Percentiles rank a stretch among this genome's conserved stretches.
Evolutionary conservation across 2,113 vertebrate species (phyloP).

Genomic region (Odontophorus gujanensis): DNA sequence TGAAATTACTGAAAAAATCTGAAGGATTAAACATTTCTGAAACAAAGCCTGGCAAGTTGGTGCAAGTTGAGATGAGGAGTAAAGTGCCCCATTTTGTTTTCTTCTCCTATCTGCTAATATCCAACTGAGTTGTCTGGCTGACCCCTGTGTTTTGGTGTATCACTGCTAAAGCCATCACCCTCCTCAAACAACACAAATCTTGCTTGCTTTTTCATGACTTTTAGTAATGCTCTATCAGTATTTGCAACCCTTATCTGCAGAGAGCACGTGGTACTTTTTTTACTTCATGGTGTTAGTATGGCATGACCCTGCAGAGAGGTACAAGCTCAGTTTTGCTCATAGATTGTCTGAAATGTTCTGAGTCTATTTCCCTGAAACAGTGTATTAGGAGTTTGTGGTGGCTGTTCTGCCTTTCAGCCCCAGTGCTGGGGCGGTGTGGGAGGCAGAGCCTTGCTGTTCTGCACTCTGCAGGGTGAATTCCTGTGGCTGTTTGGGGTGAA

Average conservation of each 20-base stretch:
- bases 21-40: background rate
- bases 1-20: background rate
- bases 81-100: background rate
- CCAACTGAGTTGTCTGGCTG: background rate
- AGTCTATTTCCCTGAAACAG: background rate
- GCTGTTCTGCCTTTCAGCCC: background rate
- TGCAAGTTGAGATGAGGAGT: conserved; percentile 9
- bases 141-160: background rate
- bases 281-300: background rate
- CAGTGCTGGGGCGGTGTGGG: background rate
- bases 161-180: background rate
- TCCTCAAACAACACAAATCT: background rate
- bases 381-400: background rate
- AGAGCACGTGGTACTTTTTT: accelerated
- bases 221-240: background rate
- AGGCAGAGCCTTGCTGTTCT: background rate
- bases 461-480: background rate
- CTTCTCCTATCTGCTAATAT: background rate
- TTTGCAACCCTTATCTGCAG: background rate
- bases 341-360: background rate
- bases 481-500: background rate
- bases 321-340: conserved; percentile 10
- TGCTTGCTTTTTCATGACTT: background rate
- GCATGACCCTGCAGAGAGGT: background rate
- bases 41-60: background rate